Percentiles rank a stretch among this genome's conserved stretches.
Conservation (phyloP, 1,140 invertebrate genomes). For the Penaeus indicus region DNA sequence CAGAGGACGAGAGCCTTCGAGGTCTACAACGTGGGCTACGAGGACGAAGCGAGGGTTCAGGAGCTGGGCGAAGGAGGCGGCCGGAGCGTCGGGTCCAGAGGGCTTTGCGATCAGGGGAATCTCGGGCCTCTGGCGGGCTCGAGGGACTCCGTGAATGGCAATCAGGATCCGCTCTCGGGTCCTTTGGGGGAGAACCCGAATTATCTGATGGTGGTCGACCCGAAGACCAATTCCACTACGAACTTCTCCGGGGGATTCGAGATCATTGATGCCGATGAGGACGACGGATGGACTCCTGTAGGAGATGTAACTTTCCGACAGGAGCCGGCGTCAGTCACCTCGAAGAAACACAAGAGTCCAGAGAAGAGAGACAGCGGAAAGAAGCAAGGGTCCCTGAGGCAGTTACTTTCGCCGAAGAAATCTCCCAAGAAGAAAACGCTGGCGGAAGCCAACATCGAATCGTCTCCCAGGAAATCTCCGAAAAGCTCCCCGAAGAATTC, state of each 20-base stretch:
- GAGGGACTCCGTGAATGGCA: too few relatives aligned
- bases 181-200: too few relatives aligned
- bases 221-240: too few relatives aligned
- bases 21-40: constrained; percentile 15
- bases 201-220: too few relatives aligned
- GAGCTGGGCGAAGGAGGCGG: too few relatives aligned
- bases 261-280: background rate
- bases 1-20: constrained; percentile 15
- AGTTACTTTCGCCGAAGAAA: background rate
- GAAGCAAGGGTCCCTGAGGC: background rate
- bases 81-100: background rate
- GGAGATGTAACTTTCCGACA: constrained; percentile 17
- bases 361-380: background rate
- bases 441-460: background rate
- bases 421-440: background rate
- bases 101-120: too few relatives aligned
- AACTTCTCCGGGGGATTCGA: background rate
- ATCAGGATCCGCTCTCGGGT: too few relatives aligned
- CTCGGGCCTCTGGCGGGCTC: too few relatives aligned
- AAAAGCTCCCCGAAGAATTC: background rate
- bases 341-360: constrained; percentile 6
- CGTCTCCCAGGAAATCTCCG: too few relatives aligned
- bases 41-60: constrained; percentile 1
- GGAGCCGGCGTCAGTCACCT: background rate
- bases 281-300: constrained; percentile 48